Evolutionary conservation across 2,113 vertebrate genomes (phyloP), one percentile per base, ranked within the genome.

Genomic region (Psettodes erumei): DNA sequence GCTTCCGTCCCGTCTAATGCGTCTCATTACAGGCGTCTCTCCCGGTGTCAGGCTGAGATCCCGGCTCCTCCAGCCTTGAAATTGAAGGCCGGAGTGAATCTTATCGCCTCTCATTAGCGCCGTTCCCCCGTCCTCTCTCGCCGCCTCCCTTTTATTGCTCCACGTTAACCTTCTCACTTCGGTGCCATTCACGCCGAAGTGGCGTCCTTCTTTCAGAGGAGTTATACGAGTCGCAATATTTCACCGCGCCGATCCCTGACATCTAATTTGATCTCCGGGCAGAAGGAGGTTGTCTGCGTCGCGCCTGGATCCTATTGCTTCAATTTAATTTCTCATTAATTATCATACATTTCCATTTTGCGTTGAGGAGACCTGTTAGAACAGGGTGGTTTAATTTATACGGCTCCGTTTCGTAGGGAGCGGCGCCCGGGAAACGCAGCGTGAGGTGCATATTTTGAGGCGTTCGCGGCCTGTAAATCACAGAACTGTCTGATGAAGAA

Each of bases 31-130:
- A 80, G 66, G 84, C 80, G 64, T 81, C 61, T 74, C 62, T 84
- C 75, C 60, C 68, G 9, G 0, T 53, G 71, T 80, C 80, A 77
- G 74, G 79, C 71, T 37, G 75, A 84, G 56, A 79, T 87, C 86
- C 75, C 70, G 56, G 83, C 67, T 86, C 81, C 83, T 88, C 85
- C 87, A 91, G 88, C 90, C 89, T 93, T 90, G 89, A 91, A 93
- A 92, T 89, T 92, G 91, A 91, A 90, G 90, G 88, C 83, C 83
- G 79, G 67, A 88, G 83, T 90, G 90, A 92, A 92, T 92, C 90
- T 84, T 92, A 92, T 93, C 87, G 66, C 88, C 88, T 90, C 90
- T 93, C 90, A 94, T 94, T 94, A 93, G 90, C 86, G 79, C 88
- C 86, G 82, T 90, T 88, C 86, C 80, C 86, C 80, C 79, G 79